Base-by-base conservation (phyloP, 2,113 vertebrate species). In the Erpornis zantholeuca region DNA sequence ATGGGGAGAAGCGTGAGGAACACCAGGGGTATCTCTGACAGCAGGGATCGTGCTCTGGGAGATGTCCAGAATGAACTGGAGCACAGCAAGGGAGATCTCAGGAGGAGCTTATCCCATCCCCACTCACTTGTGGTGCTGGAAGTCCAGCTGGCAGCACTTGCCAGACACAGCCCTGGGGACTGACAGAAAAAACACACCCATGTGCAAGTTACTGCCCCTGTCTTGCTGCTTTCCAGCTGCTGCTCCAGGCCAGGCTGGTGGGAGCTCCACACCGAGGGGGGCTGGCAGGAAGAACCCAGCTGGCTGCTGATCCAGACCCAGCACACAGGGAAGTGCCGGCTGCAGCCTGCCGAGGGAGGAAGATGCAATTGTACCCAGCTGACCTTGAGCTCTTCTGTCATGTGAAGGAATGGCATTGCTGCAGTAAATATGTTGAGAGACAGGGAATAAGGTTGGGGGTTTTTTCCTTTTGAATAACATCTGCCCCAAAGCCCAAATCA, bases 31-130 rank as follows among this genome's bases (percentile, higher is more conserved):
- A 66, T 80, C 90, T 96, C 94, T 86, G 87, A 77, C 90, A 84
- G 88, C 71, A 68, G 61, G 64, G 83, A 93, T 66, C 0, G 15
- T 84, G 87, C 88, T 92, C 88, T 77, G 42, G 86, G 78, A 68
- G 65, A 56, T 31, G 68, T 33, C 36, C 27, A 38, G 69, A 60
- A 50, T 4, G 2, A 72, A 73, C 80, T 36, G 65, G 96, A 91
- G 94, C 89, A 97, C 81, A 77, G 92, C 83, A 68, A 69, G 53
- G 69, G 70, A 76, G 86, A 89, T 85, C 95, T 96, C 63, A 56
- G 95, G 89, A 90, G 93, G 89, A 91, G 86, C 86, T 92, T 73
- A 61, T 70, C 90, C 90, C 68, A 45, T 59, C 90, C 91, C 75
- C 64, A 17, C 57, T 80, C 92, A 72, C 80, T 86, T 29, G 1